phyloP scores from a whole-genome alignment of 2,113 vertebrate genomes.

The Coregonus clupeaformis region DNA sequence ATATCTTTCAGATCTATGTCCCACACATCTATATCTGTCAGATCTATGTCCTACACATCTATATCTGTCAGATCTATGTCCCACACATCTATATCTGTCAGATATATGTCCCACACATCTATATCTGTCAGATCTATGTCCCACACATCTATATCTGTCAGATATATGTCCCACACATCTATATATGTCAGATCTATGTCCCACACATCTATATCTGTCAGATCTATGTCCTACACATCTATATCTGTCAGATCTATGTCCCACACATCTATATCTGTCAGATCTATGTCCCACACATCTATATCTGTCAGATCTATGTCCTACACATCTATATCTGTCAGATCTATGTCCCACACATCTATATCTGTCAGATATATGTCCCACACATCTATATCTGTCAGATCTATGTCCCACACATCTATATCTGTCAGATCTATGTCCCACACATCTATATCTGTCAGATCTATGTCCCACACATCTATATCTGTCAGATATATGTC shows the following conservation, averaged over 20 bases:
- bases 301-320: background rate
- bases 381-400: background rate
- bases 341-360: background rate
- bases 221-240: background rate
- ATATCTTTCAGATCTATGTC: background rate
- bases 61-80: no score
- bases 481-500: background rate
- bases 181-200: background rate
- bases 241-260: no score
- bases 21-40: background rate
- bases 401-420: background rate
- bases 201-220: background rate
- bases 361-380: background rate
- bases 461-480: background rate
- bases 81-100: background rate
- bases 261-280: background rate
- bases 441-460: background rate
- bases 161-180: background rate
- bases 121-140: background rate
- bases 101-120: background rate
- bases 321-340: no score
- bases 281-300: background rate
- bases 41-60: background rate
- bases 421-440: no score
- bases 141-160: no score